Evolutionary conservation across 2,113 vertebrate genomes (phyloP).

Genomic region (Chaetops frenatus): DNA sequence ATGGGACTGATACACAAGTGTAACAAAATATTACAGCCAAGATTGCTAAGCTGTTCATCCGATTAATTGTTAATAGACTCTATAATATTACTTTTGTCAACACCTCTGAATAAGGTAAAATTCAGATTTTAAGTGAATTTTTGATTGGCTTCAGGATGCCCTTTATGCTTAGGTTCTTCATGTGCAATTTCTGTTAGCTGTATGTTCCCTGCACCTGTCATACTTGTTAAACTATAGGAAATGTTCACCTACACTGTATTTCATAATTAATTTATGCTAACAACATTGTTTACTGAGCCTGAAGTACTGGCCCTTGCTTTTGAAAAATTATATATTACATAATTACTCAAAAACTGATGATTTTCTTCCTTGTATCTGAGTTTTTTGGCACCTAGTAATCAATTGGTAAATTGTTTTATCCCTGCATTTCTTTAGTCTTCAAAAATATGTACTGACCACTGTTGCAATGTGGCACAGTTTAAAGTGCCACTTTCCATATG

Average conservation of each 20-base stretch:
- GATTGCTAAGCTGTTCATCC: neutral
- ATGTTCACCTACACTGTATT: neutral
- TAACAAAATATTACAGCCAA: neutral
- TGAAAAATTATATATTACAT: neutral
- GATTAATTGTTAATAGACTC: neutral
- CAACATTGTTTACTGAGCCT: neutral
- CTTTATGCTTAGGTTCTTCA: neutral
- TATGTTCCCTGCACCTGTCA: neutral
- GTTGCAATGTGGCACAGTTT: neutral
- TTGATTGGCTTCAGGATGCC: fast-evolving
- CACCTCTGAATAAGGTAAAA: neutral
- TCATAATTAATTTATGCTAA: neutral
- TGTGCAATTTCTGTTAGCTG: neutral
- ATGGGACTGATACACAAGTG: fast-evolving
- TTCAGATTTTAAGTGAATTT: neutral
- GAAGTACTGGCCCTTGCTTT: neutral
- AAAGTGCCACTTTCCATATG: neutral
- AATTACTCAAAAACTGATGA: neutral
- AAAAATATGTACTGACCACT: neutral
- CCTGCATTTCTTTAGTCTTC: neutral
- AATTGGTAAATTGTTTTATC: neutral
- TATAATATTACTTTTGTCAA: neutral
- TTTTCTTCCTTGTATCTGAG: neutral
- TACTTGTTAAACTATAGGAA: neutral
- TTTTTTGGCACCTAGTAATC: neutral